These are phyloP conservation scores for Epinephelus malabaricus DNA, from an alignment of 2,797 vertebrate species.

Conservation along the genomic window DNA sequence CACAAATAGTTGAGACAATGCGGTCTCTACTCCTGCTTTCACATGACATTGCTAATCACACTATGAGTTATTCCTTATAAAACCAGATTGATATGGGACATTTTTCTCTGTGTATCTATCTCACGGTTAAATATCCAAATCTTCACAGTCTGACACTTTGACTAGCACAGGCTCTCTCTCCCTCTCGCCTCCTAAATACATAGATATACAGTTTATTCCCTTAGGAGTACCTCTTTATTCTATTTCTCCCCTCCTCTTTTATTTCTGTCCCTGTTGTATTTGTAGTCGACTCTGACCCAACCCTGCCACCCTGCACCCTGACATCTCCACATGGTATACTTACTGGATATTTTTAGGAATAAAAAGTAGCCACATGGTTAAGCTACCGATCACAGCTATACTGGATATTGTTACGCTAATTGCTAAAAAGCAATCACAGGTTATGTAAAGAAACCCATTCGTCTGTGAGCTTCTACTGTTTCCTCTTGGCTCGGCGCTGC, in stretches of 20 bases:
- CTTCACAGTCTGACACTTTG: conserved; percentile 4
- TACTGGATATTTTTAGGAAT: conserved; percentile 41
- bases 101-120: conserved; percentile 3
- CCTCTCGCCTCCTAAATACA: conserved; percentile 26
- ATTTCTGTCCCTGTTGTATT: conserved; percentile 38
- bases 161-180: conserved; percentile 53
- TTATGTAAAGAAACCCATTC: conserved; percentile 52
- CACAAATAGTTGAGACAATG: neutral
- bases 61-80: neutral
- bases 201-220: conserved; percentile 34
- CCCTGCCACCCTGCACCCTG: conserved; percentile 20
- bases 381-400: conserved; percentile 43
- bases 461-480: conserved; percentile 60
- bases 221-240: conserved; percentile 34
- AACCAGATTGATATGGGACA: conserved; percentile 2
- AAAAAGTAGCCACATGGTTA: conserved; percentile 44
- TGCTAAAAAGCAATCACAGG: conserved; percentile 54
- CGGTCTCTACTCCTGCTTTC: neutral
- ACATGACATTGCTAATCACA: neutral
- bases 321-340: conserved; percentile 33
- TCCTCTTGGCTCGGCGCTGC: conserved; percentile 37
- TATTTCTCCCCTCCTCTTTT: conserved; percentile 14
- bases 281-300: conserved; percentile 29
- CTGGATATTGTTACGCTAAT: conserved; percentile 49
- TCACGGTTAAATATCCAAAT: conserved; percentile 12